Conservation (phyloP, 2,113 vertebrate genomes). For the Nestor notabilis region DNA sequence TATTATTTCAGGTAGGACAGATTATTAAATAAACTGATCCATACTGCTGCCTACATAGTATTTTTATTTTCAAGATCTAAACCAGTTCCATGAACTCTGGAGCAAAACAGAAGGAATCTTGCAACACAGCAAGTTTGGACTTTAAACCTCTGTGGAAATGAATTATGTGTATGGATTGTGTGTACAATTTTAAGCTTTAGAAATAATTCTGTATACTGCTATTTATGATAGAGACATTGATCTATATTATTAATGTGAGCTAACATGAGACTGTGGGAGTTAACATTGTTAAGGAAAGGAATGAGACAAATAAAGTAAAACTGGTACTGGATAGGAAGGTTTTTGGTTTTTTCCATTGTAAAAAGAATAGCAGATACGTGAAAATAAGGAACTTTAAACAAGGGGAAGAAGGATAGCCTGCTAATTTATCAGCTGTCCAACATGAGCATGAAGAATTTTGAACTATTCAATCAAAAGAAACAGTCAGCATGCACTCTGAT, state of each 20-base stretch:
- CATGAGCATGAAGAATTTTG: background rate
- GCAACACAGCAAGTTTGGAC: background rate
- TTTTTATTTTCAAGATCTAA: constrained; percentile 4
- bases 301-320: background rate
- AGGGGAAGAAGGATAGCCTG: background rate
- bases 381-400: background rate
- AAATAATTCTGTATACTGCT: background rate
- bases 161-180: background rate
- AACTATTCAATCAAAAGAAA: background rate
- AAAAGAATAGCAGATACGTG: background rate
- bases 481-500: background rate
- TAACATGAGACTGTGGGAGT: background rate
- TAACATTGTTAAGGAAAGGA: background rate
- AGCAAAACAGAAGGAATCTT: constrained; percentile 6
- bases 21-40: background rate
- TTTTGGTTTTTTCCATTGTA: background rate
- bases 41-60: background rate
- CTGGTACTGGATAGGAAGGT: background rate
- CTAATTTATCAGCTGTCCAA: background rate
- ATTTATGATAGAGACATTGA: background rate
- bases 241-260: background rate
- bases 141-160: constrained; percentile 10
- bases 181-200: background rate
- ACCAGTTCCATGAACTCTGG: background rate
- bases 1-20: background rate